Conservation (phyloP, 2,113 vertebrate species). For the Dolichotis patagonum region DNA sequence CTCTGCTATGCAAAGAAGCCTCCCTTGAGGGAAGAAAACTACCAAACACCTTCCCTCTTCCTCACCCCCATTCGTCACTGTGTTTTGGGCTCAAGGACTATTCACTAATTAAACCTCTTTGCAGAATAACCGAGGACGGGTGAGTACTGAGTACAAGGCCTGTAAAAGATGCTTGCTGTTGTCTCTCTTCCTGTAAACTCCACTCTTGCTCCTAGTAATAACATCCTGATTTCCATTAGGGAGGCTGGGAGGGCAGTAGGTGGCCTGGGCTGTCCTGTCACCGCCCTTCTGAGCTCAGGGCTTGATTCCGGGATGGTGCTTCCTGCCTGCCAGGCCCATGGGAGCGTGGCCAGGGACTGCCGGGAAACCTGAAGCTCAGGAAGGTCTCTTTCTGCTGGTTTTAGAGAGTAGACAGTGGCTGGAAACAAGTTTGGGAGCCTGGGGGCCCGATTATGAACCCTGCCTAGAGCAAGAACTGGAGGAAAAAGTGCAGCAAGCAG, state of each 20-base stretch:
- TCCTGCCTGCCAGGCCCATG: neutral
- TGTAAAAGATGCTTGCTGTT: neutral
- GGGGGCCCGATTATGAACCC: neutral
- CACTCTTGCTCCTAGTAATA: neutral
- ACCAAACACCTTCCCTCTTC: neutral
- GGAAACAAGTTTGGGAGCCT: neutral
- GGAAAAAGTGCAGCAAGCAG: neutral
- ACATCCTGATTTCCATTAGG: neutral
- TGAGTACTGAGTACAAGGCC: neutral
- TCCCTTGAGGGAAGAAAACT: neutral
- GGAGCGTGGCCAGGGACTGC: neutral
- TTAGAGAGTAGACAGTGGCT: neutral
- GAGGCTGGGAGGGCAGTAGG: neutral
- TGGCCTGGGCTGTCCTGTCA: neutral
- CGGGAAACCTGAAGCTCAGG: neutral
- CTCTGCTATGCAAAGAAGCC: neutral
- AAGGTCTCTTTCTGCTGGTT: neutral
- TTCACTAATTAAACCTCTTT: conserved; percentile 28
- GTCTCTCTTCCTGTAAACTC: neutral
- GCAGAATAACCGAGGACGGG: neutral
- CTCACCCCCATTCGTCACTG: neutral
- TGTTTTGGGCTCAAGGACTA: neutral
- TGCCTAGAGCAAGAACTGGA: neutral
- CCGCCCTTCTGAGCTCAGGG: neutral
- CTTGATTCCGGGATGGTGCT: neutral